A percentile compares a stretch with the other conserved stretches of the same genome.
Evolutionary conservation across 1,140 invertebrate species (phyloP).

Genomic region (Drosophila nannoptera): DNA sequence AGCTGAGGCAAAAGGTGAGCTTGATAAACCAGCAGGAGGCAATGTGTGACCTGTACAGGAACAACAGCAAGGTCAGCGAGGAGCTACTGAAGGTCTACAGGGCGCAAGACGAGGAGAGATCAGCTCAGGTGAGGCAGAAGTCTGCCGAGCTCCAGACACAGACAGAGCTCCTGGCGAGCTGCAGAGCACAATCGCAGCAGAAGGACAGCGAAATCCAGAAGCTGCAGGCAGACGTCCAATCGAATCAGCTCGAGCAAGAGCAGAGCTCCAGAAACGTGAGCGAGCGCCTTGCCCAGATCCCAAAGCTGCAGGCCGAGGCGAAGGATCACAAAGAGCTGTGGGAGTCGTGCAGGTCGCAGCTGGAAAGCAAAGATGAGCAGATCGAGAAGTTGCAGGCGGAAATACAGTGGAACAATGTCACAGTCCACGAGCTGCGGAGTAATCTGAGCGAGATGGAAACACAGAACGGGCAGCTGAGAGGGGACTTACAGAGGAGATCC

Average conservation of each 20-base stretch:
- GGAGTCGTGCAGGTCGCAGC: background rate
- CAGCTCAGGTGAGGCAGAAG: background rate
- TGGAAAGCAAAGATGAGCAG: background rate
- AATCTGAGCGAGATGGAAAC: background rate
- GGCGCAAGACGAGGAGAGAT: background rate
- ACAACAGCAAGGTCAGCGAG: conserved; percentile 19
- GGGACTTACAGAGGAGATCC: background rate
- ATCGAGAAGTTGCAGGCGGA: conserved; percentile 7
- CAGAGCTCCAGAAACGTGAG: background rate
- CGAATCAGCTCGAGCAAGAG: background rate
- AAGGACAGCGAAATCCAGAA: background rate
- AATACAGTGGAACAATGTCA: background rate
- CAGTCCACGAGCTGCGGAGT: background rate
- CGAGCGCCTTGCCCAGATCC: background rate
- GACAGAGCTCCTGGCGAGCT: background rate
- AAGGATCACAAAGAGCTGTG: background rate
- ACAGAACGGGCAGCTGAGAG: background rate
- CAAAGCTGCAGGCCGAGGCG: background rate
- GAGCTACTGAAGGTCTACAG: conserved; percentile 4
- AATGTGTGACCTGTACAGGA: background rate
- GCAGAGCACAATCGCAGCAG: background rate
- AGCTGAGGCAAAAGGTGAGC: conserved; percentile 5
- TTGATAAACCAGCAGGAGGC: conserved; percentile 2
- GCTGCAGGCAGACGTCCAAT: background rate
- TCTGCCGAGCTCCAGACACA: background rate